Percentiles rank a stretch among this genome's conserved stretches.
These are phyloP conservation scores for Sorex fumeus DNA, from an alignment of 2,113 vertebrate genomes.

Conservation along the genomic window DNA sequence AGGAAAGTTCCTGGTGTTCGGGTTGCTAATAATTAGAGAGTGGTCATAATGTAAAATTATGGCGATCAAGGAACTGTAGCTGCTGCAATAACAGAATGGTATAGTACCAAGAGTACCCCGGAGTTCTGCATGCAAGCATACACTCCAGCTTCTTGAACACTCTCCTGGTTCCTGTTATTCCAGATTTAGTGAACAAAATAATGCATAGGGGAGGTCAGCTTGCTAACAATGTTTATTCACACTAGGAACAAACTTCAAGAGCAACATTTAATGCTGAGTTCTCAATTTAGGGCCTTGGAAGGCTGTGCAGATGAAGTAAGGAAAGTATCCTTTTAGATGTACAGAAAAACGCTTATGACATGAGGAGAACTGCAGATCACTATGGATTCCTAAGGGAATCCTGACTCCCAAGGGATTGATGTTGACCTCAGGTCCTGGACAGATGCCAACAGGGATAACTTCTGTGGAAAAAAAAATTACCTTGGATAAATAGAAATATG, in stretches of 20 bases:
- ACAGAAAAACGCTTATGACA: not conserved
- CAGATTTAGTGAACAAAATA: constrained; percentile 50
- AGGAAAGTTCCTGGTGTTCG: not conserved
- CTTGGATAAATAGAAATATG: constrained; percentile 54
- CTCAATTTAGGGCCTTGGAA: not conserved
- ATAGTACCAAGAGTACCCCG: no score
- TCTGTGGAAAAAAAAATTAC: constrained; percentile 42
- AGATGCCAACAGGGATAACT: constrained; percentile 33
- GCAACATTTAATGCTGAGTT: not conserved
- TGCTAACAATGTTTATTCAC: constrained; percentile 15
- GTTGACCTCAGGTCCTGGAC: not conserved
- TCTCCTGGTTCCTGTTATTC: not conserved
- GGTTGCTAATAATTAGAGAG: not conserved
- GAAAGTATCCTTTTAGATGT: not conserved
- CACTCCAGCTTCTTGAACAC: no score
- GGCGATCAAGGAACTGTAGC: not conserved
- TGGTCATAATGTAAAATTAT: not conserved
- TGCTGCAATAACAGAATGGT: not conserved
- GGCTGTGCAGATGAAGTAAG: not conserved
- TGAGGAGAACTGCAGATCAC: not conserved
- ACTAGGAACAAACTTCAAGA: not conserved
- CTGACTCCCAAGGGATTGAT: constrained; percentile 4
- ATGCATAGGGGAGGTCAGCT: not conserved
- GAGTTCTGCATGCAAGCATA: no score
- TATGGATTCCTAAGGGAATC: not conserved